Evolutionary conservation across 2,113 vertebrate species (phyloP), one percentile per base, ranked within the genome.

Genomic region (Lota lota): DNA sequence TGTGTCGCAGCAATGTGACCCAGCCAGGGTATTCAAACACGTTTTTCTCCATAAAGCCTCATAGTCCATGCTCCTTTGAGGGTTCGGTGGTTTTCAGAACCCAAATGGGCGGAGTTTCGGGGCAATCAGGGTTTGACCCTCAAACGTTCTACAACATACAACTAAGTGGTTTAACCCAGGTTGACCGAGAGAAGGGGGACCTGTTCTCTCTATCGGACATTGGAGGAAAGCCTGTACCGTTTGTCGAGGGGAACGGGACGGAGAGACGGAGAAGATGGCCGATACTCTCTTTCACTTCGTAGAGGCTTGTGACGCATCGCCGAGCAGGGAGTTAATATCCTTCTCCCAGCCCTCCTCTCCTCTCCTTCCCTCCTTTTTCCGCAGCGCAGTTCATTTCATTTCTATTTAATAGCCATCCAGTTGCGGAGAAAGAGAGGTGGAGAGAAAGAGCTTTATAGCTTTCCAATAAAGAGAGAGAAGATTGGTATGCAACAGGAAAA

Each of bases 201-300:
- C 36, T 11, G 11, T 40, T 40, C 1, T 10, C 6, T 40, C 36
- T 40, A 40, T 40, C 36, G 6, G 36, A 11, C 36, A 40, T 40
- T 11, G 36, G 8, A 33, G 28, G 28, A 33, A 33, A 33, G 3
- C 28, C 28, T 33, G 3, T 7, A 40, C 36, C 24, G 4, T 24
- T 24, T 2, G 24, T 24, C 24, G 24, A 24, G 24, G 24, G 24
- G 24, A 24, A 24, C 2, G 24, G 24, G 24, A 24, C 24, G 24
- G 36, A 40, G 36, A 7, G 36, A 40, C 7, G 36, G 36, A 40
- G 6, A 40, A 40, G 36, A 40, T 40, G 36, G 36, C 36, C 36
- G 36, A 40, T 10, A 81, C 87, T 82, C 56, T 74, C 67, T 22
- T 81, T 87, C 84, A 75, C 69, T 80, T 70, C 72, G 66, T 79